Base-by-base conservation (phyloP, 1,140 invertebrate species). In the Zaprionus ornatus region DNA sequence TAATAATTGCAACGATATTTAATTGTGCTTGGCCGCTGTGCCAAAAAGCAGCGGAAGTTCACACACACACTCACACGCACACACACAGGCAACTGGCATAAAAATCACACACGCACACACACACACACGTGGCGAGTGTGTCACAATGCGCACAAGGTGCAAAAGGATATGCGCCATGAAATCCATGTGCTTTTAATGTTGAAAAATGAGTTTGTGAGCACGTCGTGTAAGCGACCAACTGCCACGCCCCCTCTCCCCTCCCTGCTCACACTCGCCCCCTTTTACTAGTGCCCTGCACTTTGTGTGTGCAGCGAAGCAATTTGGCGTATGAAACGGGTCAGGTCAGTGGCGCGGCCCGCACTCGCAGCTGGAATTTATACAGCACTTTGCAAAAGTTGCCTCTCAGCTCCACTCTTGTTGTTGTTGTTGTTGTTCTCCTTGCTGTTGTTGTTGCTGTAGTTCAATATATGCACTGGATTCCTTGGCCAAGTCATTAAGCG, bases 251-350 rank as follows among this genome's bases (percentile, higher is more conserved):
- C 60, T 25, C 42, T 27, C 27, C 54, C 10, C 17, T 12, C 13
- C 45, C 21, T 10, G 25, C 50, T n/a, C 12, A 23, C 1, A 6
- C 17, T 13, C 2, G 19, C 32, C 2, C 7, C 32, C 1, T 19
- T 21, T 15, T 15, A 9, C n/a, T 29, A n/a, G n/a, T 54, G 13
- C 29, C 52, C 40, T 61, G 27, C 65, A 70, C 74, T 84, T 80
- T 84, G 78, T 85, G 59, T 84, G 85, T 90, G 85, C 85, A 88
- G 56, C 79, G 85, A 82, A 90, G 85, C 85, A 88, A 88, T 90
- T 88, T 88, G 81, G 81, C 85, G 81, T 90, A 80, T 85, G 85
- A 88, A 88, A 81, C 85, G 85, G 85, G 85, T 90, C 85, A 88
- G 85, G 71, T 88, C 78, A 85, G 78, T 74, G 64, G 42, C 74